Percentiles rank a stretch among this genome's conserved stretches.
Conservation (phyloP, 2,113 vertebrate genomes). For the Notarius quadriscutis region DNA sequence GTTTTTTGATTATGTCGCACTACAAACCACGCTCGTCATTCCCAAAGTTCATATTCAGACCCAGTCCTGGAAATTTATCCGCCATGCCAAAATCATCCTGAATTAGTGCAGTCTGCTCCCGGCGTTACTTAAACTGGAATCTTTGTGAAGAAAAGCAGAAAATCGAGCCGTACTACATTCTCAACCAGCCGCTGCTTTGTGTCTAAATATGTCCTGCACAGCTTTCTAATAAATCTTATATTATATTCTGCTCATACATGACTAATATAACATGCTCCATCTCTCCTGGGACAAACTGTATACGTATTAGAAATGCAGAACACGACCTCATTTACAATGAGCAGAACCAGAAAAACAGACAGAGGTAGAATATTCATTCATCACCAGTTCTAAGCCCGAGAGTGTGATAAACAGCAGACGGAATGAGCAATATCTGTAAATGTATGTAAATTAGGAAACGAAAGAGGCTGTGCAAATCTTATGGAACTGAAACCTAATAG, state of each 20-base stretch:
- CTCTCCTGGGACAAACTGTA: neutral
- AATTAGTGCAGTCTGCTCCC: no score
- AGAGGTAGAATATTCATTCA: constrained; percentile 18
- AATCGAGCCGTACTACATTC: neutral
- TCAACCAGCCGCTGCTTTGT: neutral
- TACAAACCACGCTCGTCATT: no score
- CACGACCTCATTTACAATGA: neutral
- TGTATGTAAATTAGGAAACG: neutral
- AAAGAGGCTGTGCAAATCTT: neutral
- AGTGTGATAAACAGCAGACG: neutral
- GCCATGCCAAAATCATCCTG: no score
- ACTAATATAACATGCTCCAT: neutral
- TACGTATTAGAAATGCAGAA: constrained; percentile 5
- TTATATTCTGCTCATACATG: neutral
- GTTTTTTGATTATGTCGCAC: no score
- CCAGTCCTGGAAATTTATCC: no score
- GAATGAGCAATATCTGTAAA: neutral
- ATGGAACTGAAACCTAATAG: neutral
- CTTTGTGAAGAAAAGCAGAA: neutral
- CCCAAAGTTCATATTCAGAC: no score
- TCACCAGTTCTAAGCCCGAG: neutral
- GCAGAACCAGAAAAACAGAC: neutral
- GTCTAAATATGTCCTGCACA: neutral
- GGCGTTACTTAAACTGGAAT: no score
- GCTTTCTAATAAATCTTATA: neutral